phyloP scores from a whole-genome alignment of 2,888 invertebrate genomes.

The Agrotis puta region DNA sequence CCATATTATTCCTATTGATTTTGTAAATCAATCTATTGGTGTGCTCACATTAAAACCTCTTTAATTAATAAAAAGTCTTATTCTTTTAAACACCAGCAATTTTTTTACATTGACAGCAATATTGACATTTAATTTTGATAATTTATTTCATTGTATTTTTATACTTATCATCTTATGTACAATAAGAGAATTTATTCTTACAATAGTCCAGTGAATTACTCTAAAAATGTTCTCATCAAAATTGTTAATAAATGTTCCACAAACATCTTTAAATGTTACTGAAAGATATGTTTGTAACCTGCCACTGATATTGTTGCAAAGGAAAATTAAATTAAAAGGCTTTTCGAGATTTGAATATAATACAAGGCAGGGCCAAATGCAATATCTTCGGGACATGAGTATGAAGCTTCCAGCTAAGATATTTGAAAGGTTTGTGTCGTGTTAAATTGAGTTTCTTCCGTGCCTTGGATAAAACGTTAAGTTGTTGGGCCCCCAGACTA shows the following conservation, averaged over 20 bases:
- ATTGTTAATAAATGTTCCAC: slow-evolving; percentile 41
- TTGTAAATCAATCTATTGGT: too few relatives aligned
- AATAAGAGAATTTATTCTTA: too few relatives aligned
- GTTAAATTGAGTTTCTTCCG: too few relatives aligned
- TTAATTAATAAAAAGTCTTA: not conserved
- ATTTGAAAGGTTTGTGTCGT: slow-evolving; percentile 32
- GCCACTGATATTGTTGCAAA: slow-evolving; percentile 26
- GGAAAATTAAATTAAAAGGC: slow-evolving; percentile 5
- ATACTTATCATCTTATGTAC: too few relatives aligned
- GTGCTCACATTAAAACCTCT: slow-evolving; percentile 18
- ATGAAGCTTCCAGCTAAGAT: not conserved
- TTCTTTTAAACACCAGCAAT: not conserved
- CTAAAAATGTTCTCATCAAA: slow-evolving; percentile 52
- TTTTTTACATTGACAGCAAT: not conserved
- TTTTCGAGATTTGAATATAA: slow-evolving; percentile 10
- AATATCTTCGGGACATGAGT: slow-evolving; percentile 5
- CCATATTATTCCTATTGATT: too few relatives aligned
- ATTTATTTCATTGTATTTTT: too few relatives aligned
- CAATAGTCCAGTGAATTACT: slow-evolving; percentile 12
- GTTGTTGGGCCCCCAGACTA: too few relatives aligned
- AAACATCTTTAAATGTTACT: slow-evolving; percentile 17
- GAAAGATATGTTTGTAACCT: slow-evolving; percentile 17
- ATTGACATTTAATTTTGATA: slow-evolving; percentile 3
- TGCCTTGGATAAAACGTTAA: not conserved
- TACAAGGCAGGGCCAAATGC: not conserved